Base-by-base conservation (phyloP, 2,888 invertebrate genomes). In the Dromius quadrimaculatus region DNA sequence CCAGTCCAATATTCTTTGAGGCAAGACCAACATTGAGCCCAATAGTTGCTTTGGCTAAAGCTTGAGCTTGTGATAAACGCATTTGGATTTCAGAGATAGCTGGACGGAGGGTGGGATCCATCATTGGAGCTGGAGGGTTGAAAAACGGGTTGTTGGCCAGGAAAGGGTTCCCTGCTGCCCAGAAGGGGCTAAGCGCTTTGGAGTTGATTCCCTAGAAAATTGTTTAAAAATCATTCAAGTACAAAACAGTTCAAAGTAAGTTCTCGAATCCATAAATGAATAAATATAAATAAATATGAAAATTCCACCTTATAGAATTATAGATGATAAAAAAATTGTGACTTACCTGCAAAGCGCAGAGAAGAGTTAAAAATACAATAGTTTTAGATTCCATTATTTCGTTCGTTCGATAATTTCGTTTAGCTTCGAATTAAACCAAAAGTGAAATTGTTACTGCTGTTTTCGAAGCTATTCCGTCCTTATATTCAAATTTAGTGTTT, bases 161-260 rank as follows among this genome's bases (percentile, higher is more conserved):
- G 54, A 50, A 65, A 11, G 65, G 65, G 17, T 41, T 65, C 2
- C 22, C 15, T 74, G 76, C 77, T 77, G 73, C 76, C 79, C 43
- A 43, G n/a, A 43, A 43, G 5, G 43, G 19, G 5, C 43, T 15
- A 15, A 2, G 1, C 17, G 4, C 43, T 43, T 20, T 47, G 1
- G 50, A 23, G 28, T 23, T 13, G 28, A 54, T 54, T 11, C 50
- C 32, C 50, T 54, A 38, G 1, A 59, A 59, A 17, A 34, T 15
- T 32, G n/a, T 50, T 50, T 8, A 9, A 1, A 4, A 17, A 17
- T 43, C n/a, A 1, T 9, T 43, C 5, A 43, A 43, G 1, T 17
- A 17, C 1, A 3, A 2, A 43, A 43, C 19, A 17, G 15, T 4
- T 17, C 4, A 43, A 15, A 38, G 9, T 11, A 5, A 11, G 13